Conservation (phyloP, 2,113 vertebrate species). For the Calyptomena viridis region DNA sequence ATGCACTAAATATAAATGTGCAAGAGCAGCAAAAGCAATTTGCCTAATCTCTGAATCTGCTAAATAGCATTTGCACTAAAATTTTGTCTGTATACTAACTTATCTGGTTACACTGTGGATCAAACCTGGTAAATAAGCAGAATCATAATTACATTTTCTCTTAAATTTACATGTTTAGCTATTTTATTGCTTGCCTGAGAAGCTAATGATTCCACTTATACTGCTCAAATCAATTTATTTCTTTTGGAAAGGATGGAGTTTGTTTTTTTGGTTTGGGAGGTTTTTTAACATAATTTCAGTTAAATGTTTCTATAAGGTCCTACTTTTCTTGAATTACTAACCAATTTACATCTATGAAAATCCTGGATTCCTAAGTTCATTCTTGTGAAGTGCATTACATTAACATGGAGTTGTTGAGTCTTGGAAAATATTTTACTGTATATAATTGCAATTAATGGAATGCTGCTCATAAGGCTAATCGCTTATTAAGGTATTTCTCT, state of each 20-base stretch:
- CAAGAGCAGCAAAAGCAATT: slow-evolving; percentile 44
- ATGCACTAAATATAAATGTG: slow-evolving; percentile 62
- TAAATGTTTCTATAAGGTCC: neutral
- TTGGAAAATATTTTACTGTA: neutral
- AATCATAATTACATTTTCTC: neutral
- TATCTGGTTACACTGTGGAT: neutral
- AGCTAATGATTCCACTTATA: neutral
- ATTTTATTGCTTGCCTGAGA: neutral
- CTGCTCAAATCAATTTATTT: neutral
- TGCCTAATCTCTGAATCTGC: slow-evolving; percentile 27
- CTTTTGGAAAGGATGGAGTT: neutral
- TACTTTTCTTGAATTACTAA: neutral
- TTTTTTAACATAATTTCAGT: neutral
- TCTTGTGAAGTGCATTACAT: neutral
- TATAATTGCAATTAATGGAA: neutral
- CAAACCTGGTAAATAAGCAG: neutral
- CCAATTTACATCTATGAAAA: neutral
- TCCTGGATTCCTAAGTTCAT: neutral
- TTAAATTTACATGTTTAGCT: neutral
- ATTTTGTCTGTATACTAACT: neutral
- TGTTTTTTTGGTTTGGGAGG: too few relatives aligned
- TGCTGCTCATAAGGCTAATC: neutral
- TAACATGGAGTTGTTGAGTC: neutral
- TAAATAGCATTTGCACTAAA: neutral
- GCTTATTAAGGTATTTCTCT: neutral